phyloP scores from a whole-genome alignment of 2,113 vertebrate species.

The Bujurquina vittata region DNA sequence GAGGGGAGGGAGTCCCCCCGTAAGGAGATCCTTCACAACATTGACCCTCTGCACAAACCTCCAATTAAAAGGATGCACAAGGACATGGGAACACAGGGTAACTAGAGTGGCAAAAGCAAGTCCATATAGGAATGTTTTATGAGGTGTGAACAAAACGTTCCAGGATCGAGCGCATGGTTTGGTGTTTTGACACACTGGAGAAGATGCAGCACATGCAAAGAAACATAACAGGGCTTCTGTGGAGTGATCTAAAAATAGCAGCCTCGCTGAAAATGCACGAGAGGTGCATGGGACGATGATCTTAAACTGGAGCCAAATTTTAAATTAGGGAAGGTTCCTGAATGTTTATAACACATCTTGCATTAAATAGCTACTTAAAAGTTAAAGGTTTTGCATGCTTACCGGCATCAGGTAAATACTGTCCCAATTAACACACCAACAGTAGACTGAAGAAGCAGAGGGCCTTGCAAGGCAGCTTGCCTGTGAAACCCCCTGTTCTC shows the following conservation, averaged over 20 bases:
- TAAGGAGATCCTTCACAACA: slow-evolving; percentile 96
- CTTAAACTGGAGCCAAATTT: too few relatives aligned
- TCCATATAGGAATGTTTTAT: background rate
- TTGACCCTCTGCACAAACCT: slow-evolving; percentile 89
- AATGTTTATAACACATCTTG: too few relatives aligned
- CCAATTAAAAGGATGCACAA: slow-evolving; percentile 60
- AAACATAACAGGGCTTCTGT: background rate
- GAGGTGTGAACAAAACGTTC: background rate
- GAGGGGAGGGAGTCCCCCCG: slow-evolving; percentile 88
- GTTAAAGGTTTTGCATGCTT: too few relatives aligned
- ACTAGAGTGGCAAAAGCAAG: background rate
- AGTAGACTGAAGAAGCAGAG: too few relatives aligned
- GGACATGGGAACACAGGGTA: slow-evolving; percentile 28
- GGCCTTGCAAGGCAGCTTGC: too few relatives aligned
- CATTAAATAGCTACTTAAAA: too few relatives aligned
- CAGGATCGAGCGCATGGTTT: background rate
- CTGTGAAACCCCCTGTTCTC: too few relatives aligned
- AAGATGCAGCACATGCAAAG: background rate
- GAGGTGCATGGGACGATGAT: too few relatives aligned
- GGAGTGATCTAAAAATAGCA: background rate
- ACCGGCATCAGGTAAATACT: too few relatives aligned
- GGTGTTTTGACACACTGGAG: background rate
- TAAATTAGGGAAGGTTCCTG: too few relatives aligned
- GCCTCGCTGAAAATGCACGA: background rate
- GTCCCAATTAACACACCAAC: too few relatives aligned